A percentile compares a stretch with the other conserved stretches of the same genome.
Evolutionary conservation across 2,113 vertebrate genomes (phyloP).

Genomic region (Erythrocercus mccallii): DNA sequence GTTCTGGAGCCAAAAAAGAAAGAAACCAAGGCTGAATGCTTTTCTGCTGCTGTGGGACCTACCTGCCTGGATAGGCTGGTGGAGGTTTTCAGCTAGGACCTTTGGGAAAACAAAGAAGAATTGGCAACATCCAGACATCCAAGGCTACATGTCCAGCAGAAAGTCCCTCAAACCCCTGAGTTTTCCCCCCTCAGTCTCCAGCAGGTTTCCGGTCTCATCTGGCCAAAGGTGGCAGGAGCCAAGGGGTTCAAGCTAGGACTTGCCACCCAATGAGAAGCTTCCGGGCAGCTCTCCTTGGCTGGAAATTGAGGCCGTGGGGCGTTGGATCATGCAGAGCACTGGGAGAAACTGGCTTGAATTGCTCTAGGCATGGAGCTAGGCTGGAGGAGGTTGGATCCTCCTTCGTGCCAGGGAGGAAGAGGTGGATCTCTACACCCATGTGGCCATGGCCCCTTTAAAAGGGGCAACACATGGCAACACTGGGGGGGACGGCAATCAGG

Average conservation of each 20-base stretch:
- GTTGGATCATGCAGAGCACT: not conserved
- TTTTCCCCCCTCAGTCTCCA: not conserved
- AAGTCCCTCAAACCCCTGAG: not conserved
- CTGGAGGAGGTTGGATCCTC: not conserved
- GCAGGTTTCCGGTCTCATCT: not conserved
- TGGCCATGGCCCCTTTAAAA: not conserved
- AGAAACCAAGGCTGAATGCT: not conserved
- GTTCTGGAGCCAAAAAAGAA: slow-evolving; percentile 76
- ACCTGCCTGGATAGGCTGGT: not conserved
- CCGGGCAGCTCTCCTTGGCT: not conserved
- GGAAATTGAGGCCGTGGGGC: not conserved
- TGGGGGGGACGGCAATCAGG: not conserved
- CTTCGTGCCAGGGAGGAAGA: not conserved
- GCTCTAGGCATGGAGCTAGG: not conserved
- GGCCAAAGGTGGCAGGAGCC: not conserved
- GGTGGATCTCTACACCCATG: not conserved
- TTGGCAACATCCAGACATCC: not conserved
- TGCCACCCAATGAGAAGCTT: not conserved
- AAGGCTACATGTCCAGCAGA: not conserved
- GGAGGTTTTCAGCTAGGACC: not conserved
- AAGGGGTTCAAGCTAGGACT: not conserved
- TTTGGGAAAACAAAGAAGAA: not conserved
- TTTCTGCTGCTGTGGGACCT: not conserved
- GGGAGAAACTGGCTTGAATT: not conserved
- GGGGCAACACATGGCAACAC: not conserved